These are phyloP conservation scores for Perognathus longimembris DNA, from an alignment of 2,113 vertebrate species.

Conservation along the genomic window DNA sequence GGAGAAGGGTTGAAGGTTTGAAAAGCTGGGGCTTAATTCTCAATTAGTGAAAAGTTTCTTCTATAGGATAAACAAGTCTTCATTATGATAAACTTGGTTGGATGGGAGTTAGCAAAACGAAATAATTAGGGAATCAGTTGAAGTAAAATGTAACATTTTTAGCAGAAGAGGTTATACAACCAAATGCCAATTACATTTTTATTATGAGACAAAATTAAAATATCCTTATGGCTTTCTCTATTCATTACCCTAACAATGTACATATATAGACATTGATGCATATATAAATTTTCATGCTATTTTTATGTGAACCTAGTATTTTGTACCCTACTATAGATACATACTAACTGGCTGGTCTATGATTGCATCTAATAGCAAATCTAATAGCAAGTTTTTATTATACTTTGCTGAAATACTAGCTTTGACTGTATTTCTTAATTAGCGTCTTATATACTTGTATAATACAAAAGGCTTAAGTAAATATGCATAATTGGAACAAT, in stretches of 20 bases:
- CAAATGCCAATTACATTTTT: constrained; percentile 43
- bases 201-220: constrained; percentile 25
- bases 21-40: background rate
- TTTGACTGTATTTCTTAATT: constrained; percentile 56
- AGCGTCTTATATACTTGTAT: constrained; percentile 29
- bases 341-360: background rate
- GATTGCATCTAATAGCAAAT: background rate
- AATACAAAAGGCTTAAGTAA: constrained; percentile 23
- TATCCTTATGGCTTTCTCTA: background rate
- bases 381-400: constrained; percentile 2
- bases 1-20: background rate
- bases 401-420: constrained; percentile 23
- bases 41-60: background rate
- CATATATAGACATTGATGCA: background rate
- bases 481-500: constrained; percentile 38
- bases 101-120: background rate
- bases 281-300: background rate
- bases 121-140: background rate
- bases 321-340: constrained; percentile 3
- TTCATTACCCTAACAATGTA: background rate
- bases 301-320: background rate
- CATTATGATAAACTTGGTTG: background rate
- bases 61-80: background rate
- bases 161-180: background rate
- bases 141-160: background rate